Percentiles rank a stretch among this genome's conserved stretches.
Conservation (phyloP, 2,113 vertebrate species). For the Galbula dea region DNA sequence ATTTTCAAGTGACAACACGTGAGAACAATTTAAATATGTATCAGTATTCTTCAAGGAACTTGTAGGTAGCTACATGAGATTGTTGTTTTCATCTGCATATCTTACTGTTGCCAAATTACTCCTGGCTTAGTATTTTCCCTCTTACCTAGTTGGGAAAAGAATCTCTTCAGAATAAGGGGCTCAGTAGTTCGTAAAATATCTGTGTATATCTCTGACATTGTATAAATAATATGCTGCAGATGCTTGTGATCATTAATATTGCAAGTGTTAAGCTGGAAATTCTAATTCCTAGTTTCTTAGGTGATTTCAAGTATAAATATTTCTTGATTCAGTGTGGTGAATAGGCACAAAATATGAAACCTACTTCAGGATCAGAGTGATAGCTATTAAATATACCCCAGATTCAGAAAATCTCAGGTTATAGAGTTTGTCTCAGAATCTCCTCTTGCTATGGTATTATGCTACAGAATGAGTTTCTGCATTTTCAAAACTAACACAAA, state of each 20-base stretch:
- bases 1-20: constrained; percentile 9
- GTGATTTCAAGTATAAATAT: not conserved
- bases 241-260: not conserved
- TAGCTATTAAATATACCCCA: not conserved
- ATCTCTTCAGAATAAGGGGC: not conserved
- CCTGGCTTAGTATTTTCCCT: not conserved
- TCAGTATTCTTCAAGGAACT: not conserved
- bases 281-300: not conserved
- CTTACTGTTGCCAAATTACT: constrained; percentile 25
- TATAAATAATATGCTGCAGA: not conserved
- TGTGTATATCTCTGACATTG: not conserved
- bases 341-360: not conserved
- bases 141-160: not conserved
- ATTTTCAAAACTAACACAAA: constrained; percentile 19
- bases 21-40: constrained; percentile 21
- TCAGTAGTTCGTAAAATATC: not conserved
- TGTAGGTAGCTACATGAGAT: not conserved
- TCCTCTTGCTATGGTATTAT: not conserved
- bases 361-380: not conserved
- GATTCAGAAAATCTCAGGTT: not conserved
- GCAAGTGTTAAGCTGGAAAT: not conserved
- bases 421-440: constrained; percentile 18
- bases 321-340: constrained; percentile 1
- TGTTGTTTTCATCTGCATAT: not conserved
- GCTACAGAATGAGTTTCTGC: not conserved